Evolutionary conservation across 1,140 invertebrate genomes (phyloP), one percentile per base, ranked within the genome.

Genomic region (Drosophila elegans): DNA sequence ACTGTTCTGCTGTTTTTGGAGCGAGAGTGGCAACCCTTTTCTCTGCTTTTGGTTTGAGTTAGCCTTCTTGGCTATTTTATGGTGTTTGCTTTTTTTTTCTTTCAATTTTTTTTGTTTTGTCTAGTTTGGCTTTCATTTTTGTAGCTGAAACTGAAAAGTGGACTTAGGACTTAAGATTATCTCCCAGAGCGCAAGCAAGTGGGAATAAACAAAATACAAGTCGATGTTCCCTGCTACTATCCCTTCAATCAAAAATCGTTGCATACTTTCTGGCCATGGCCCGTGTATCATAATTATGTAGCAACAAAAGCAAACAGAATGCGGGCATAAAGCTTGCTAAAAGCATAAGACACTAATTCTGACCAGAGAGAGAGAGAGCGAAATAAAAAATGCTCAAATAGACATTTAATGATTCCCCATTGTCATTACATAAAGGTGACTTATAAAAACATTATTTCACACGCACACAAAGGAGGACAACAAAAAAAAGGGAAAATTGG

Each of bases 361-460:
- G 49, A 10, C 13, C 3, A 10, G 34, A 25, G 41, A 46, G 34
- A 25, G 41, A 46, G n/a, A 16, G 10, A 59, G 25, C 29, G 16
- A 53, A 56, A 52, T 48, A 48, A 67, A 67, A 72, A 73, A 68
- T 75, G 66, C 60, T 78, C 83, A 83, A 82, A 86, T 86, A 86
- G 75, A 80, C 84, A 86, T 88, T 86, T 89, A 89, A 89, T 88
- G 83, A 89, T 88, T 88, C 83, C 83, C 83, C 80, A 88, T 88
- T 89, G 84, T 89, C 83, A 89, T 89, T 80, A 83, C 73, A 89
- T 88, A 88, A 88, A 88, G 83, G 84, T 88, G 83, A 71, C 83
- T 88, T 88, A 88, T 89, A 88, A 88, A 88, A 88, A 80, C 83
- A 83, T 89, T 88, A 89, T 88, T 88, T 88, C 79, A 86, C 79